A percentile compares a stretch with the other conserved stretches of the same genome.
Evolutionary conservation across 1,140 invertebrate genomes (phyloP).

Genomic region (Scaptomyza montana): DNA sequence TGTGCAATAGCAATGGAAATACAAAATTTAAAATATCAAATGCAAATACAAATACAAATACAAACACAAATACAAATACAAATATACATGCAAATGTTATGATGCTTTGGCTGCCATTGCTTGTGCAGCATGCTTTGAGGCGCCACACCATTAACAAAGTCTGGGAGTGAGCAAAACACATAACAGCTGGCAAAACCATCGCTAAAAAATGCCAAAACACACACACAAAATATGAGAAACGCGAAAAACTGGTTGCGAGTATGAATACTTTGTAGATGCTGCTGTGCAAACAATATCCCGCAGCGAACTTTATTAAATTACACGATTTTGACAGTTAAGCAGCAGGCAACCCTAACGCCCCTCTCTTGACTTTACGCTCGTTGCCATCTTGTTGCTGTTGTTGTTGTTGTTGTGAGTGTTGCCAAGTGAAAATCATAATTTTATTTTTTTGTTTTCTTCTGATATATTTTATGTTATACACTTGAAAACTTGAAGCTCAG

Average conservation of each 20-base stretch:
- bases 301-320: slow-evolving; percentile 83
- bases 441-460: slow-evolving; percentile 34
- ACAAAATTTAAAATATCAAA: slow-evolving; percentile 40
- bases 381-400: slow-evolving; percentile 22
- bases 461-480: slow-evolving; percentile 73
- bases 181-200: slow-evolving; percentile 58
- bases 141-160: slow-evolving; percentile 17
- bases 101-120: slow-evolving; percentile 46
- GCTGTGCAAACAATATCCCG: slow-evolving; percentile 79
- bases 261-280: slow-evolving; percentile 27
- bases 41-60: slow-evolving; percentile 61
- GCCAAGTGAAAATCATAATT: slow-evolving; percentile 74
- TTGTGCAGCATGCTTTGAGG: slow-evolving; percentile 55
- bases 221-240: background rate
- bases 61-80: slow-evolving; percentile 34
- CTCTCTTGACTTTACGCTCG: background rate
- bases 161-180: background rate
- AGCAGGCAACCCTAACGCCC: slow-evolving; percentile 39
- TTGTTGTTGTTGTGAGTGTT: slow-evolving; percentile 22
- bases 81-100: slow-evolving; percentile 44
- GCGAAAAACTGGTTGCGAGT: background rate
- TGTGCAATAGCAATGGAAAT: slow-evolving; percentile 2
- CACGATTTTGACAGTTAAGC: slow-evolving; percentile 83
- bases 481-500: slow-evolving; percentile 61
- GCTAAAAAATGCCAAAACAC: slow-evolving; percentile 21